A percentile compares a stretch with the other conserved stretches of the same genome.
Evolutionary conservation across 2,797 vertebrate species (phyloP).

Genomic region (Trachops cirrhosus): DNA sequence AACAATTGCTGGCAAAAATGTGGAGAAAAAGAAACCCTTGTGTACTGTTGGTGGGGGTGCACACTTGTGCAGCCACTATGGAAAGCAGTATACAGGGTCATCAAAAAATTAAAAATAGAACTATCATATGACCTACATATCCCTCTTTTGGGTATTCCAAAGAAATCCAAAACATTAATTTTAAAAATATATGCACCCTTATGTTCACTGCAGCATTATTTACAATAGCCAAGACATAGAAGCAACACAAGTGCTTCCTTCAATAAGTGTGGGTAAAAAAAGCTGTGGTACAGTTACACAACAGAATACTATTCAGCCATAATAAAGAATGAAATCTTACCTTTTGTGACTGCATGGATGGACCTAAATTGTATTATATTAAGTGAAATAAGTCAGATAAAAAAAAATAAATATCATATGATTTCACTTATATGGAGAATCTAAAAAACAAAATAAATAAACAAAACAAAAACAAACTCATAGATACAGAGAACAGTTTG

Average conservation of each 20-base stretch:
- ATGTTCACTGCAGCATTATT: too few relatives aligned
- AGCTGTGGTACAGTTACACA: neutral
- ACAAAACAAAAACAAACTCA: neutral
- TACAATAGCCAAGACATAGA: neutral
- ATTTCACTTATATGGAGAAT: neutral
- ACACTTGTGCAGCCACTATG: neutral
- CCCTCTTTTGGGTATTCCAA: neutral
- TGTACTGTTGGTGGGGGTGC: neutral
- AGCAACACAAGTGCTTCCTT: neutral
- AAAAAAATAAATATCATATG: neutral
- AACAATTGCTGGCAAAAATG: neutral
- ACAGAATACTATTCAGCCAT: neutral
- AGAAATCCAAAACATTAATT: neutral
- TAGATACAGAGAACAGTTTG: neutral
- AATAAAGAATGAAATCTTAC: neutral
- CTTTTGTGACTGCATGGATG: neutral
- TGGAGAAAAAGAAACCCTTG: neutral
- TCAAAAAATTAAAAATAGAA: neutral
- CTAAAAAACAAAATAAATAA: neutral
- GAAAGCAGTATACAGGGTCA: neutral
- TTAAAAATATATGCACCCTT: neutral
- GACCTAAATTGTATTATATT: neutral
- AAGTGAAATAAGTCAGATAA: neutral
- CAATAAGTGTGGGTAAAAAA: neutral
- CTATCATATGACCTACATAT: neutral